Evolutionary conservation across 2,888 invertebrate genomes (phyloP), one percentile per base, ranked within the genome.

Genomic region (Megastigmus dorsalis): DNA sequence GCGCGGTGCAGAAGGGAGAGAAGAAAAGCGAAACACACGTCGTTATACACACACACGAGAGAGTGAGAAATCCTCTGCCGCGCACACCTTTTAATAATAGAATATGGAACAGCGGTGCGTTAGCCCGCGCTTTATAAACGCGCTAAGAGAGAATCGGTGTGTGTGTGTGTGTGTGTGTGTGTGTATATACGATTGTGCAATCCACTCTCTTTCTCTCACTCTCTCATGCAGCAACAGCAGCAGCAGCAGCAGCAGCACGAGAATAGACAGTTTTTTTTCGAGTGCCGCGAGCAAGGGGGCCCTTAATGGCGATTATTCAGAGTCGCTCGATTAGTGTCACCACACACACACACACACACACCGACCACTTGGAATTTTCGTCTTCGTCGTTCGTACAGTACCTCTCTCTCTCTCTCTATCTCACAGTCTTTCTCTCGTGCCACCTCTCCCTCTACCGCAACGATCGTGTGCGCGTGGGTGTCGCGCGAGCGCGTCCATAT

Each of bases 71-170:
- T n/a, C n/a, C n/a, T n/a, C n/a, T n/a, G n/a, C n/a, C n/a, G n/a
- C n/a, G 28, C 80, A 66, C 78, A 78, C 78, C 76, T 80, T 85
- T 86, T 86, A 86, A 86, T 86, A 85, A 86, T 86, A 86, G 86
- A 86, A 86, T 86, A 84, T 86, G 85, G 79, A 80, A 80, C 81
- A 86, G 80, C 80, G 79, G 80, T 41, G 41, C 52, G 65, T 38
- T 50, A 48, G 62, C 15, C 79, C 77, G 80, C 78, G 38, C 50
- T 30, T 33, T 63, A 36, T 18, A 54, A 57, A 79, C 79, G 79
- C 55, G 50, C 18, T 70, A 70, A 38, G 50, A 48, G 67, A 59
- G 60, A 48, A 65, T 26, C 38, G 66, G 43, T 18, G n/a, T 1
- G 18, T 2, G 15, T 2, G 1, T n/a, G 18, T 2, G 45, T 1